Evolutionary conservation across 2,113 vertebrate species (phyloP).

Genomic region (Noctilio leporinus): DNA sequence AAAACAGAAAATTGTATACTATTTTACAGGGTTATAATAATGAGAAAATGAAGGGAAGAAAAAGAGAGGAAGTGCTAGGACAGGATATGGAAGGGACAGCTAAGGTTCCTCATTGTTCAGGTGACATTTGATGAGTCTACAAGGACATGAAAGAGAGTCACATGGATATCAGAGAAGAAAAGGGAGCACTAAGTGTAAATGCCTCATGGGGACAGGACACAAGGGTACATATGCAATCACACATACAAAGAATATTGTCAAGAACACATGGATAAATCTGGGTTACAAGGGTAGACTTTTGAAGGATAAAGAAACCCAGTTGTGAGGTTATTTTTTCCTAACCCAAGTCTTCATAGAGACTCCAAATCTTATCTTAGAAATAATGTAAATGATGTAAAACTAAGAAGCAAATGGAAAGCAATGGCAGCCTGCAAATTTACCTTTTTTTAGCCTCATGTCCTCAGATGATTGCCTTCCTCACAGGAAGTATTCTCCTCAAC

Average conservation of each 20-base stretch:
- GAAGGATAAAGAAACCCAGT: not conserved
- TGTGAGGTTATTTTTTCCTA: not conserved
- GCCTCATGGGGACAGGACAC: fast-evolving
- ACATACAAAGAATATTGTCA: not conserved
- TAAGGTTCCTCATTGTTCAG: not conserved
- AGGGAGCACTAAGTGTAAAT: not conserved
- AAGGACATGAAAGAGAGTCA: not conserved
- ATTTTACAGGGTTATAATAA: not conserved
- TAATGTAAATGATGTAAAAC: not conserved
- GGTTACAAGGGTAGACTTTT: not conserved
- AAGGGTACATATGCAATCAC: not conserved
- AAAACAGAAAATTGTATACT: not conserved
- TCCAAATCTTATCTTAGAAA: not conserved
- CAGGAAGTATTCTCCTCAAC: not conserved
- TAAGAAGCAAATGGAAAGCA: not conserved
- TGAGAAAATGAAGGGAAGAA: not conserved
- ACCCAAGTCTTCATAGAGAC: not conserved
- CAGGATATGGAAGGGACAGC: not conserved
- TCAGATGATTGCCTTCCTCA: not conserved
- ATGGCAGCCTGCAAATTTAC: not conserved
- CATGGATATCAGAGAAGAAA: not conserved
- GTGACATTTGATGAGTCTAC: not conserved
- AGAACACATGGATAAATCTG: not conserved
- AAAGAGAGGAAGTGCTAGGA: too few relatives aligned
- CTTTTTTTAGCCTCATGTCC: not conserved